Evolutionary conservation across 2,888 invertebrate genomes (phyloP).

Genomic region (Rhamphomyia laevipes): DNA sequence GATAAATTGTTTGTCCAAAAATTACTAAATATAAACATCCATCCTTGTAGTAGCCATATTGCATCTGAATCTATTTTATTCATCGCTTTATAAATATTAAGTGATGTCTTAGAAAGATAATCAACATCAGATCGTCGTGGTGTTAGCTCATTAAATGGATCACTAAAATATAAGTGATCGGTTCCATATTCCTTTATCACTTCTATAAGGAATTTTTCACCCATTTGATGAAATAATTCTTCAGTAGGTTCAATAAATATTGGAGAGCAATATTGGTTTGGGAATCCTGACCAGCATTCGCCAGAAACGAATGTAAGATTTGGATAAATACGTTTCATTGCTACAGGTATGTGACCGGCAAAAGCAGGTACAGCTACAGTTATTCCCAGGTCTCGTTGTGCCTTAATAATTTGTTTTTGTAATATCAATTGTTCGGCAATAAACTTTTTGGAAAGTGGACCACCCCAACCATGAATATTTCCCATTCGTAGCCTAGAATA

Average conservation of each 20-base stretch:
- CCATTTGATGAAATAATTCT: constrained; percentile 60
- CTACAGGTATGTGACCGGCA: constrained; percentile 77
- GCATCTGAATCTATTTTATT: constrained; percentile 57
- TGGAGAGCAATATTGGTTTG: constrained; percentile 63
- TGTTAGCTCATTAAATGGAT: constrained; percentile 86
- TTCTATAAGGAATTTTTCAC: constrained; percentile 56
- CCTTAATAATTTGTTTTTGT: constrained; percentile 58
- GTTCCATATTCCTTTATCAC: constrained; percentile 60
- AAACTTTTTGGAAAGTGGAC: constrained; percentile 65
- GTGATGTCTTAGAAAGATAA: constrained; percentile 54
- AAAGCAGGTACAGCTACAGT: constrained; percentile 80
- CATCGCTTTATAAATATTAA: constrained; percentile 60
- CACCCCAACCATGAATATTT: constrained; percentile 83
- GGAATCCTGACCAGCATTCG: constrained; percentile 64
- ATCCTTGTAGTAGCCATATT: constrained; percentile 83
- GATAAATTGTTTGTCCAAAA: constrained; percentile 56
- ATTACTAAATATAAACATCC: constrained; percentile 63
- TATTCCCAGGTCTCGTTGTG: constrained; percentile 76
- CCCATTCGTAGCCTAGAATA: constrained; percentile 67
- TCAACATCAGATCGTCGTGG: constrained; percentile 49
- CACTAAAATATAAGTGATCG: constrained; percentile 76
- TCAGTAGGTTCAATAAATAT: constrained; percentile 70
- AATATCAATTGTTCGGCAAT: constrained; percentile 53
- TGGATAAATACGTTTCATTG: constrained; percentile 59
- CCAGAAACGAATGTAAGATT: constrained; percentile 52